Evolutionary conservation across 2,888 invertebrate genomes (phyloP), one percentile per base, ranked within the genome.

Genomic region (Anticlea derivata): DNA sequence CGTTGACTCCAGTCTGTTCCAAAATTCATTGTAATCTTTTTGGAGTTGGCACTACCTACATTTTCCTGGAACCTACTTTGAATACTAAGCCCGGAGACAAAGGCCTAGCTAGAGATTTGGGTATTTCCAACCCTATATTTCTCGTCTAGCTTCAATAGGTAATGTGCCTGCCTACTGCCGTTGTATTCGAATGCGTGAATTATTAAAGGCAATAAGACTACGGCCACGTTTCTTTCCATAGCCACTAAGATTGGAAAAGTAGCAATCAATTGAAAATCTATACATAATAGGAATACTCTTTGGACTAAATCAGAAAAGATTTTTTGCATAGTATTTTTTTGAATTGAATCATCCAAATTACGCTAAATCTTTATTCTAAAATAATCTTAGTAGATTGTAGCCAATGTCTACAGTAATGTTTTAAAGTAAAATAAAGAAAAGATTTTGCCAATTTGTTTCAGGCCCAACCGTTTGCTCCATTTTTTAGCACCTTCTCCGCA

Each of bases 131-230:
- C 29, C 38, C 47, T 45, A 52, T 54, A 48, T 55, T 41, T 45
- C 46, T 55, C 45, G 23, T 43, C 52, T 41, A 45, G 44, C 44
- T 17, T 51, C 35, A 61, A 57, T 59, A 47, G 17, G 17, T 17
- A 17, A 43, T 57, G n/a, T n/a, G n/a, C n/a, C n/a, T n/a, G 44
- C 56, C 58, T 50, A n/a, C n/a, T 45, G 47, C 53, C 44, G 48
- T 56, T 50, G 52, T 61, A 65, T 69, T 64, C 50, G 46, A 48
- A 55, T 61, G 56, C 41, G 47, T 54, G 50, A 51, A 59, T 54
- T 61, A 70, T 66, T 67, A 47, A 67, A 55, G 44, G 41, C 46
- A 60, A 57, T 61, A 59, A 49, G 44, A 39, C 23, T n/a, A n/a
- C n/a, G n/a, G 49, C 31, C 52, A 52, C 58, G 59, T 44, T 62